Percentiles rank a stretch among this genome's conserved stretches.
Evolutionary conservation across 2,797 vertebrate genomes (phyloP).

Genomic region (Myotis pilosus): DNA sequence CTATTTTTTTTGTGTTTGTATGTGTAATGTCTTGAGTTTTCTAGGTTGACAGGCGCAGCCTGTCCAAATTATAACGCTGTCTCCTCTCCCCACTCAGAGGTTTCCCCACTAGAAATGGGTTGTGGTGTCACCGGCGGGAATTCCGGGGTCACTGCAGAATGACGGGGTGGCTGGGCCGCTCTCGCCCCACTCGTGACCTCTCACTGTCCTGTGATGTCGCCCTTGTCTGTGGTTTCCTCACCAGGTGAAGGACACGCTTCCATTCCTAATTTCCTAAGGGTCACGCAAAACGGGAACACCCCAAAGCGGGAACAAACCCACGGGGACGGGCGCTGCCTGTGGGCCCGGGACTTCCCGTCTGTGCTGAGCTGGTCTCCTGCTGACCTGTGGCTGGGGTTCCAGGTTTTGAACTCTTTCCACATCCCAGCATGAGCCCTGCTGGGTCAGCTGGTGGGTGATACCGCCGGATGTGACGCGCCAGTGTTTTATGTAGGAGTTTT

Average conservation of each 20-base stretch:
- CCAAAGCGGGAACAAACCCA: background rate
- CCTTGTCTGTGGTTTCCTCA: background rate
- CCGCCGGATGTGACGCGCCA: background rate
- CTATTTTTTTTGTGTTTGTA: background rate
- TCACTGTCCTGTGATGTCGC: background rate
- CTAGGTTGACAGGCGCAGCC: background rate
- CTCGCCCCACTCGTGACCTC: background rate
- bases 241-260: background rate
- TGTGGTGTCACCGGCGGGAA: background rate
- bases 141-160: background rate
- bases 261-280: background rate
- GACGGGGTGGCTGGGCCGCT: rapidly evolving
- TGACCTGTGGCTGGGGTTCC: background rate
- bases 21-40: background rate
- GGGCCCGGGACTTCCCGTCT: background rate
- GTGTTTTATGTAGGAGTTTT: background rate
- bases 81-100: background rate
- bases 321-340: background rate
- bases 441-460: background rate
- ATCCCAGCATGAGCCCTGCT: background rate
- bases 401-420: background rate
- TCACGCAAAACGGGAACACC: background rate
- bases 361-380: background rate
- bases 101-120: background rate
- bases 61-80: background rate